Evolutionary conservation across 2,888 invertebrate genomes (phyloP).

Genomic region (Rhodophaea formosa): DNA sequence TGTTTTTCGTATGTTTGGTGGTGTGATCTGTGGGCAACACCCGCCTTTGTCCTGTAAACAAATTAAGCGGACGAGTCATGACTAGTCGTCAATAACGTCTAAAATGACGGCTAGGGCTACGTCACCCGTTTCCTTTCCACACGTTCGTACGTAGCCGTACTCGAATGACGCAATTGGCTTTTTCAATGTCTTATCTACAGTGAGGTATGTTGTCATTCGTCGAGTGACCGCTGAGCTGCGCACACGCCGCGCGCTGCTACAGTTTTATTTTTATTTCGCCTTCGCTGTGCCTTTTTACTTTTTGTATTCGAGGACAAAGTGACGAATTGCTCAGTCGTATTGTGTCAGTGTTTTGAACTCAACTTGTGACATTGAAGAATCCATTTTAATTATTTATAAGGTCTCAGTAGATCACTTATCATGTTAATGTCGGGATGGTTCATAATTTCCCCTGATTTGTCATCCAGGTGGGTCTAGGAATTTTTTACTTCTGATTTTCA

Average conservation of each 20-base stretch:
- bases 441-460: constrained; percentile 70
- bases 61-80: constrained; percentile 58
- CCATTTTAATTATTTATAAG: constrained; percentile 48
- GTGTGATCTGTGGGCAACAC: background rate
- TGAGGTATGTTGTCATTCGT: constrained; percentile 77
- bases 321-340: constrained; percentile 68
- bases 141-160: constrained; percentile 71
- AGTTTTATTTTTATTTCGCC: constrained; percentile 68
- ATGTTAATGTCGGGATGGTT: constrained; percentile 77
- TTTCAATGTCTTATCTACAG: constrained; percentile 80
- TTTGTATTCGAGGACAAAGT: constrained; percentile 73
- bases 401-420: constrained; percentile 42
- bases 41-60: constrained; percentile 54
- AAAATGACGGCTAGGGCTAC: constrained; percentile 70
- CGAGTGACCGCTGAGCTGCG: constrained; percentile 71
- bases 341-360: constrained; percentile 74
- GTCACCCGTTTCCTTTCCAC: constrained; percentile 75
- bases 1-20: background rate
- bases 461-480: constrained; percentile 69
- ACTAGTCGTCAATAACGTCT: constrained; percentile 56
- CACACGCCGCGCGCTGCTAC: constrained; percentile 57
- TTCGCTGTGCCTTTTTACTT: constrained; percentile 67
- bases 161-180: constrained; percentile 78
- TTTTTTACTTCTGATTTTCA: constrained; percentile 44
- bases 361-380: constrained; percentile 60